Evolutionary conservation across 2,888 invertebrate genomes (phyloP), one percentile per base, ranked within the genome.

Genomic region (Chrysodeixis includens): DNA sequence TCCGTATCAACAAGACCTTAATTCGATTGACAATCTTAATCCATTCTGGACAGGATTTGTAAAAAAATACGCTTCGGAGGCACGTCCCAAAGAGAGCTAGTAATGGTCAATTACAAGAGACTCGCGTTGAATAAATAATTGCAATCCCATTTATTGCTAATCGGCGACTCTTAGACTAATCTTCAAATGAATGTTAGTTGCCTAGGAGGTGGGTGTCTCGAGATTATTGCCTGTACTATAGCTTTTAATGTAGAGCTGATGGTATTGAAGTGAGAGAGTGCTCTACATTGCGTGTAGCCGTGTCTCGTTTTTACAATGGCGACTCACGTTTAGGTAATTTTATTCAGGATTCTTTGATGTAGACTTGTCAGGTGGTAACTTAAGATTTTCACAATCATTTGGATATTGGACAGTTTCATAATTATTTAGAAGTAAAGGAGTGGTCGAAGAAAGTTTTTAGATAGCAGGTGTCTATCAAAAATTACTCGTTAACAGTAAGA

Each of bases 71-170:
- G 14, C 9, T 2, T 5, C 55, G 22, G 9, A 53, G 46, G 10
- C 3, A 9, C 22, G n/a, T 30, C 10, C n/a, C 30, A 9, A 32
- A 54, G 8, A 20, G 49, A 16, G 16, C n/a, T 16, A 32, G 57
- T 63, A 53, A 61, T 53, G 57, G 26, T 16, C 62, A 54, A 44
- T 56, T 74, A 44, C 49, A 35, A 30, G 20, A 22, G 46, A 51
- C 20, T 18, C 26, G 18, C n/a, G 40, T 8, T 74, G 51, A 67
- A 74, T 74, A 64, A 71, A 59, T 74, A 62, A 70, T 71, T 14
- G 53, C 22, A 56, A 64, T 62, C 30, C 26, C 53, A 59, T 56
- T 56, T 54, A 54, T 20, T 16, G 30, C 20, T 49, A 67, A 63
- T 57, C 63, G 55, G n/a, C n/a, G 9, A 16, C 35, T 26, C 30